These are phyloP conservation scores for Drosophila mercatorum DNA, from an alignment of 2,888 invertebrate species.

Conservation along the genomic window DNA sequence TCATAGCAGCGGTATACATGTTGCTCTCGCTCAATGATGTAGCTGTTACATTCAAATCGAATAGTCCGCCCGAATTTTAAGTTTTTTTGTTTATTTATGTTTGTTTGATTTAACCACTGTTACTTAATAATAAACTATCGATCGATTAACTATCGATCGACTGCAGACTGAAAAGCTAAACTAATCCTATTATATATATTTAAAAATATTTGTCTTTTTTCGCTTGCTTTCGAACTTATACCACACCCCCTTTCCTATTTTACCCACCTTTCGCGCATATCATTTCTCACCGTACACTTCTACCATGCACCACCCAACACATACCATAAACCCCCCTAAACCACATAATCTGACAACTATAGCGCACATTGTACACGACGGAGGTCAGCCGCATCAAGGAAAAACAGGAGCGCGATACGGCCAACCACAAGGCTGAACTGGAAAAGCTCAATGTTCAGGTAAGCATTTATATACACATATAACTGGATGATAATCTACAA, in stretches of 20 bases:
- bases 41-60: constrained; percentile 21
- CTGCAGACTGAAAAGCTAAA: background rate
- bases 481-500: no score
- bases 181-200: background rate
- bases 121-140: background rate
- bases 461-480: constrained; percentile 15
- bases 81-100: background rate
- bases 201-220: background rate
- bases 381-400: constrained; percentile 83
- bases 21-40: constrained; percentile 24
- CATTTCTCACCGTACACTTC: background rate
- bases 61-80: constrained; percentile 34
- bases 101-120: constrained; percentile 1
- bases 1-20: constrained; percentile 4
- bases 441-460: constrained; percentile 77
- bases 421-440: constrained; percentile 64
- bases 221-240: constrained; percentile 23
- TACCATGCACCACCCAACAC: background rate
- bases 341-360: constrained; percentile 39
- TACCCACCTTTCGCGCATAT: background rate
- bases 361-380: constrained; percentile 83
- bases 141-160: background rate
- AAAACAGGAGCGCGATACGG: constrained; percentile 82
- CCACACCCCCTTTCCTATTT: background rate
- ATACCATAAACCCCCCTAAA: background rate